Base-by-base conservation (phyloP, 2,888 invertebrate species). In the Lumbricus terrestris region DNA sequence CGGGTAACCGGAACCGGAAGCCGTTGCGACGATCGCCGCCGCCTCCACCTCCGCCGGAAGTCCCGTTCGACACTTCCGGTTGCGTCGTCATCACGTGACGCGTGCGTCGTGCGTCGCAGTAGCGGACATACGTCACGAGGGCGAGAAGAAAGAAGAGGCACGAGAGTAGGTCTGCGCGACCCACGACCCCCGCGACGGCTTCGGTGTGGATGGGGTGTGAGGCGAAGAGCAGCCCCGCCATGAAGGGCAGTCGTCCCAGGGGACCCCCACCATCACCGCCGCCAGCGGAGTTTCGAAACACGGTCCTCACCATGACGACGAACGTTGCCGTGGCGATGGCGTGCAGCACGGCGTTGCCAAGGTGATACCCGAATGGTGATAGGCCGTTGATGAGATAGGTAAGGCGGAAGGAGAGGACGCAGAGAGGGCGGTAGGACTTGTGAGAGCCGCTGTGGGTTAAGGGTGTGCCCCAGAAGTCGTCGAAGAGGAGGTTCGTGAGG, bases 381-480 rank as follows among this genome's bases (percentile, higher is more conserved):
- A 94, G 93, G 38, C 94, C 94, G 93, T 96, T 96, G 91, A 97
- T 96, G 95, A 96, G 96, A 95, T 97, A 96, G 96, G 98, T 98
- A 92, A 97, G 96, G 93, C 98, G 96, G 96, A 97, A 98, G 93
- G 97, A 97, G 92, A 97, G 96, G 92, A 97, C 97, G 95, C 97
- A 97, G 93, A 99, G 96, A 89, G 99, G 99, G 69, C 99, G 96
- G 96, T 98, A 99, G 90, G 98, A 98, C 94, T 99, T 99, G 96
- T 99, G 99, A 29, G 98, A 98, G 90, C 98, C 98, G 92, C 97
- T 96, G 95, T 98, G 98, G 93, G 96, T 96, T 93, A 99, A 96
- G 91, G 98, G 97, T 85, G 98, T 99, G 89, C 99, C 99, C 99
- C 99, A 99, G 96, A 98, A 99, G 96, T 99, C 99, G 96, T 99